A percentile compares a stretch with the other conserved stretches of the same genome.
phyloP scores from a whole-genome alignment of 2,113 vertebrate species.

The Gavia stellata region DNA sequence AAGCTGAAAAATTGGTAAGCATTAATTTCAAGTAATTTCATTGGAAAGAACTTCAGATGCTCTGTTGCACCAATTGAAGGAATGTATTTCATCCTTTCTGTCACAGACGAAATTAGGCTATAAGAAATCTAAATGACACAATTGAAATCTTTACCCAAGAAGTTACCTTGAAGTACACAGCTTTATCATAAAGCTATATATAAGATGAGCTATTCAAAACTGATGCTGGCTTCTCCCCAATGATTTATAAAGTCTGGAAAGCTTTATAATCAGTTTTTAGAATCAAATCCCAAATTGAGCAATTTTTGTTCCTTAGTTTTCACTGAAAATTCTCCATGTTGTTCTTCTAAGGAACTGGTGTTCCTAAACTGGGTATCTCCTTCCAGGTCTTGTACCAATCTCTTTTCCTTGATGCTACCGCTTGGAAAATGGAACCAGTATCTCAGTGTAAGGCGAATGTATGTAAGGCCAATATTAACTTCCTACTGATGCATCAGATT shows the following conservation, averaged over 20 bases:
- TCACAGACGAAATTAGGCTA: background rate
- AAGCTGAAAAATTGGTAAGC: background rate
- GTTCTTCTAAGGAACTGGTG: background rate
- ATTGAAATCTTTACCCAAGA: background rate
- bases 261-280: background rate
- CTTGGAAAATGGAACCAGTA: background rate
- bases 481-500: background rate
- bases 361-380: background rate
- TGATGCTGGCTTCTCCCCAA: background rate
- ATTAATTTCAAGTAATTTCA: background rate
- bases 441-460: background rate
- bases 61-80: background rate
- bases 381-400: background rate
- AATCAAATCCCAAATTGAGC: background rate
- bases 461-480: background rate
- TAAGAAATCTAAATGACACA: background rate
- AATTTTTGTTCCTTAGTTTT: background rate
- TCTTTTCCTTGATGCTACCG: background rate
- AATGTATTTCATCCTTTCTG: background rate
- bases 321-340: background rate
- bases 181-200: background rate
- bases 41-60: background rate
- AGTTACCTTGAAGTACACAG: background rate
- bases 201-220: background rate
- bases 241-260: background rate